Percentiles rank a stretch among this genome's conserved stretches.
These are phyloP conservation scores for Isaurus tuberculatus DNA, from an alignment of 92 coral and sea anemone species.

Conservation along the genomic window DNA sequence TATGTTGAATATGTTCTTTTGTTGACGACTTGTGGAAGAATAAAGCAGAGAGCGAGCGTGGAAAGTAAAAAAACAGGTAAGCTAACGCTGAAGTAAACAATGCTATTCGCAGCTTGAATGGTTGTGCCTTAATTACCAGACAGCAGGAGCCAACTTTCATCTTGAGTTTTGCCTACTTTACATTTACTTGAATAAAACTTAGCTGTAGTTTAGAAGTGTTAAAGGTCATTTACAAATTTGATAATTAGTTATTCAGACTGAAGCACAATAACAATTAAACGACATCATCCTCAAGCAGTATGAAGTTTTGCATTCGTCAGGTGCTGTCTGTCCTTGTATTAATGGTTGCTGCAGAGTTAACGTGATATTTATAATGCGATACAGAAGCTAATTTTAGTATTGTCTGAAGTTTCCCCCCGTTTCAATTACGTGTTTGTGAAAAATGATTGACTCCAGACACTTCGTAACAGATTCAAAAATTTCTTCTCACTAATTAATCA, in stretches of 20 bases:
- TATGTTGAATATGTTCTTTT: conserved; percentile 8
- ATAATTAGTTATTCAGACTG: too few relatives aligned
- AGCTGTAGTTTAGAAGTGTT: background rate
- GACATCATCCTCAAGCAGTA: background rate
- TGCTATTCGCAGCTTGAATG: background rate
- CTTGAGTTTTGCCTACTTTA: background rate
- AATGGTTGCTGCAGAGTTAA: background rate
- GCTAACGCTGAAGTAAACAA: background rate
- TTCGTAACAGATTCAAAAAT: background rate
- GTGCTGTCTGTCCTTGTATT: background rate
- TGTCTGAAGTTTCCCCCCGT: background rate
- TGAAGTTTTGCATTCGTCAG: background rate
- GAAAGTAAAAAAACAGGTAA: conserved; percentile 7
- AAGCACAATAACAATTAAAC: background rate
- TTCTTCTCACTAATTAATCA: background rate
- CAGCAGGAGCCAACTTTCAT: background rate
- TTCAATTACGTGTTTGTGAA: conserved; percentile 4
- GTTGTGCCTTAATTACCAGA: conserved; percentile 3
- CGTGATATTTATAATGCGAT: background rate
- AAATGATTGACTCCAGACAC: background rate
- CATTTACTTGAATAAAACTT: background rate
- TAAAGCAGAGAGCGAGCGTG: background rate
- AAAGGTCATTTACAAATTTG: background rate
- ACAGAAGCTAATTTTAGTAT: background rate
- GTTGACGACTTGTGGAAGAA: background rate